These are phyloP conservation scores for Sepiola atlantica DNA, from an alignment of 2,888 invertebrate genomes.

Conservation along the genomic window DNA sequence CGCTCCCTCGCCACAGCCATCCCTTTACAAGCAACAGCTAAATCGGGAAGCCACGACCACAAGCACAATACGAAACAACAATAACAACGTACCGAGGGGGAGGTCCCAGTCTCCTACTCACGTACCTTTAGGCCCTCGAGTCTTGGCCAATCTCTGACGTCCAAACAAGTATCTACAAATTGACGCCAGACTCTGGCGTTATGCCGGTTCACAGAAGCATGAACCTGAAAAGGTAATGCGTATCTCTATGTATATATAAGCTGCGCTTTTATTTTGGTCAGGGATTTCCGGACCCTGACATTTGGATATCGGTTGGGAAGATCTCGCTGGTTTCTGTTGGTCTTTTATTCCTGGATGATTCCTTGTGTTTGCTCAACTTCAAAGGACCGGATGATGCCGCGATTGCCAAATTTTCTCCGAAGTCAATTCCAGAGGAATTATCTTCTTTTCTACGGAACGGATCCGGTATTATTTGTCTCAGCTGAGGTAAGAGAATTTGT, in stretches of 20 bases:
- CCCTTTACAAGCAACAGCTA: neutral
- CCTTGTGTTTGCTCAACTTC: neutral
- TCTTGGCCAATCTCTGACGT: slow-evolving; percentile 14
- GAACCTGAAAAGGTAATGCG: neutral
- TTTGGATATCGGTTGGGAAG: neutral
- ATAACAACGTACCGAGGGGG: neutral
- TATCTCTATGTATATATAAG: neutral
- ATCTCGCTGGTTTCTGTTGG: neutral
- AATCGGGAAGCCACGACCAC: slow-evolving; percentile 1
- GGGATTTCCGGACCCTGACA: neutral
- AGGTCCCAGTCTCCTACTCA: neutral
- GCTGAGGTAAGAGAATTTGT: neutral
- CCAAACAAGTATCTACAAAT: neutral
- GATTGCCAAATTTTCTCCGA: slow-evolving; percentile 38
- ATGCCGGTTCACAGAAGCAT: neutral
- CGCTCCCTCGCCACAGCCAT: neutral
- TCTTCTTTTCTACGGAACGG: slow-evolving; percentile 41
- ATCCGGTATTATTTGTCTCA: slow-evolving; percentile 36
- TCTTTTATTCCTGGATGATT: neutral
- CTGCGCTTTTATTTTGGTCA: neutral
- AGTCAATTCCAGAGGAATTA: slow-evolving; percentile 35
- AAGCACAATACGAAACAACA: neutral
- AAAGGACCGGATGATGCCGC: slow-evolving; percentile 37
- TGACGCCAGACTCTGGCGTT: neutral
- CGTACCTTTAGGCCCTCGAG: neutral